Evolutionary conservation across 2,888 invertebrate species (phyloP).

Genomic region (Nomada goodeniana): DNA sequence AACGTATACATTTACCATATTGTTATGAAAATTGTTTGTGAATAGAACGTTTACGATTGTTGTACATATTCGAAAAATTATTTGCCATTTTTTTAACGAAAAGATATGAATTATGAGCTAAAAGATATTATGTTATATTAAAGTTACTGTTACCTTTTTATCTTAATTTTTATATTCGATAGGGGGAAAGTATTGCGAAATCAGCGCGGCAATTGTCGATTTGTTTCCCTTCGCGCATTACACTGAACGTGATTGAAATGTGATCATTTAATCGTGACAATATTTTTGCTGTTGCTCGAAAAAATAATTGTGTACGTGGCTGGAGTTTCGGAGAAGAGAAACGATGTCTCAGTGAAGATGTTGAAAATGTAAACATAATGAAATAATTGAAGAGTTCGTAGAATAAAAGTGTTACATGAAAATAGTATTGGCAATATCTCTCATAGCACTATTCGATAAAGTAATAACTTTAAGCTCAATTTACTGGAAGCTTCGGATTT

Average conservation of each 20-base stretch:
- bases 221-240: background rate
- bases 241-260: background rate
- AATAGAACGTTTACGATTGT: conserved; percentile 22
- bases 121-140: background rate
- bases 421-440: too few relatives aligned
- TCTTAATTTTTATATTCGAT: background rate
- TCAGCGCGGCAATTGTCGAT: background rate
- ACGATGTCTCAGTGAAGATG: conserved; percentile 25
- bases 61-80: conserved; percentile 9
- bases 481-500: too few relatives aligned
- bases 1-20: conserved; percentile 10
- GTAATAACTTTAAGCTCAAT: too few relatives aligned
- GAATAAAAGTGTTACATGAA: too few relatives aligned
- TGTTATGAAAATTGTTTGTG: conserved; percentile 12
- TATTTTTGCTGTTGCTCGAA: conserved; percentile 27
- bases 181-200: background rate
- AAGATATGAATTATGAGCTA: background rate
- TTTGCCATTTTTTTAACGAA: background rate
- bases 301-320: conserved; percentile 4
- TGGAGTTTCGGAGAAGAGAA: conserved; percentile 32
- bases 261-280: conserved; percentile 15
- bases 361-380: conserved; percentile 12
- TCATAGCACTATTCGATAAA: too few relatives aligned
- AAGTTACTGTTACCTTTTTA: background rate
- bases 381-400: background rate